These are phyloP conservation scores for Bettongia penicillata DNA, from an alignment of 2,113 vertebrate genomes.

Conservation along the genomic window DNA sequence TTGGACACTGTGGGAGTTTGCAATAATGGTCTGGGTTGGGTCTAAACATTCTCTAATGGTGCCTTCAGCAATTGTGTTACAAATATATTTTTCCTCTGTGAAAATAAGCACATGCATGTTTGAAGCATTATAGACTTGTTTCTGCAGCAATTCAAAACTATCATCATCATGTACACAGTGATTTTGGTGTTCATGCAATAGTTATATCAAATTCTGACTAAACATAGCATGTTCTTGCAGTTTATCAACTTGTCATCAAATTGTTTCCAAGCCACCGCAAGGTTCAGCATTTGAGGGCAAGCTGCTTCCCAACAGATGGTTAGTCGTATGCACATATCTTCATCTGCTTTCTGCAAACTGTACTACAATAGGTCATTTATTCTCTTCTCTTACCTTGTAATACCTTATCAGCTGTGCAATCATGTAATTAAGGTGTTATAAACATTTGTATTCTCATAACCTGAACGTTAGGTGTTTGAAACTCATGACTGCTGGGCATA, in stretches of 20 bases:
- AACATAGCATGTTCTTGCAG: not conserved
- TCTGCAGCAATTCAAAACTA: not conserved
- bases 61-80: not conserved
- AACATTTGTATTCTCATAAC: not conserved
- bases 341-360: not conserved
- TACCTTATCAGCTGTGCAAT: not conserved
- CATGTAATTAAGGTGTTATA: not conserved
- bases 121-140: not conserved
- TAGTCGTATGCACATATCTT: not conserved
- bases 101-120: not conserved
- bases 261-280: not conserved
- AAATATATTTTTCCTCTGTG: not conserved
- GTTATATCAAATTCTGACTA: not conserved
- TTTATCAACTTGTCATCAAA: not conserved
- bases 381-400: not conserved
- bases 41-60: not conserved
- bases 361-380: not conserved
- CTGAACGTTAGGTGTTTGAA: not conserved
- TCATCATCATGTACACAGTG: not conserved
- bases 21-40: not conserved
- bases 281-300: not conserved
- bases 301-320: not conserved
- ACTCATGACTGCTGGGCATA: not conserved
- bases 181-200: not conserved
- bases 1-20: not conserved